phyloP scores from a whole-genome alignment of 2,797 vertebrate species.

The Atherinosoma microstoma region DNA sequence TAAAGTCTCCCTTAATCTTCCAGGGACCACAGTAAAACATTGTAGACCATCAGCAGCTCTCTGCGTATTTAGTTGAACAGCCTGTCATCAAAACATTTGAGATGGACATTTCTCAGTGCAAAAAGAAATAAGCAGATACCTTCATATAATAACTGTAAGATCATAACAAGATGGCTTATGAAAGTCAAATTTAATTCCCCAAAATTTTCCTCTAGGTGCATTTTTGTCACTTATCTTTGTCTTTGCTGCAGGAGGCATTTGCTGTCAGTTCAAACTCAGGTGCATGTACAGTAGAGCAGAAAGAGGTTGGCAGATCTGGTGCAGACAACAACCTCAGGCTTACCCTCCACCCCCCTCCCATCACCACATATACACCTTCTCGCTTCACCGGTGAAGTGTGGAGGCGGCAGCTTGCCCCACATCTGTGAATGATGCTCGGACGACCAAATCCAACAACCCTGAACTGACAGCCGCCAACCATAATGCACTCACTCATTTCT shows the following conservation, averaged over 20 bases:
- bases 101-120: not conserved
- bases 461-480: conserved; percentile 11
- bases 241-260: not conserved
- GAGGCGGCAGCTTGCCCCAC: conserved; percentile 53
- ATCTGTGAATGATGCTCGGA: conserved; percentile 52
- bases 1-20: too few species aligned
- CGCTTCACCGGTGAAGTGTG: conserved; percentile 50
- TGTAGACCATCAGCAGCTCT: too few species aligned
- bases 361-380: conserved; percentile 33
- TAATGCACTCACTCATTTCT: conserved; percentile 15
- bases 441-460: conserved; percentile 13
- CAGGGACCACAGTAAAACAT: too few species aligned
- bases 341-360: conserved; percentile 17
- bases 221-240: conserved; percentile 10
- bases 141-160: too few species aligned
- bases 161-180: not conserved
- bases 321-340: conserved; percentile 54
- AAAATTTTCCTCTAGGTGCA: not conserved
- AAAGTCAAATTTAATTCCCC: not conserved
- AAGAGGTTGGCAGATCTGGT: conserved; percentile 53
- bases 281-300: conserved; percentile 30
- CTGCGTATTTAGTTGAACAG: too few species aligned
- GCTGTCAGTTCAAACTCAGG: conserved; percentile 27
- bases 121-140: too few species aligned
- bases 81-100: not conserved